Percentiles rank a stretch among this genome's conserved stretches.
These are phyloP conservation scores for Gopherus evgoodei DNA, from an alignment of 2,113 vertebrate genomes.

Conservation along the genomic window DNA sequence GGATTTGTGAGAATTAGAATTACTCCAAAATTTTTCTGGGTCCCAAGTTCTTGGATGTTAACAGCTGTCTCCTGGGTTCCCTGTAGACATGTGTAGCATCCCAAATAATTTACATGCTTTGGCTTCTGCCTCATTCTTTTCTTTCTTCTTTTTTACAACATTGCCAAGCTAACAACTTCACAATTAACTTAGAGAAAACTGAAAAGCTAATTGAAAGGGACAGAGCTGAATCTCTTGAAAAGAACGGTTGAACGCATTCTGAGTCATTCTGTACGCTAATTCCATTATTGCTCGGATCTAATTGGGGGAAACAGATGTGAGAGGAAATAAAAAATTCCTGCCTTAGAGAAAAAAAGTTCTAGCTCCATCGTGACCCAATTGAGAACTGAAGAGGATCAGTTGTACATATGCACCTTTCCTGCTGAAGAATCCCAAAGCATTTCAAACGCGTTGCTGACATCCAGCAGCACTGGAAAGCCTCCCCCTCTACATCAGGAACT, in stretches of 20 bases:
- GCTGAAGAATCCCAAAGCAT: neutral
- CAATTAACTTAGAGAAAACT: neutral
- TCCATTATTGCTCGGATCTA: neutral
- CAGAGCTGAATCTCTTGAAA: neutral
- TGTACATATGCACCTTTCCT: rapidly evolving
- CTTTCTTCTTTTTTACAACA: neutral
- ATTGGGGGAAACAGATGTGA: neutral
- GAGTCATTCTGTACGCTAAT: conserved; percentile 1
- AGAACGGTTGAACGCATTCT: neutral
- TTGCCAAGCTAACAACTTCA: neutral
- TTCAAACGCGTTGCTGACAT: neutral
- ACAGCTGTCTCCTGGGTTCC: neutral
- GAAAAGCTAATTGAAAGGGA: neutral
- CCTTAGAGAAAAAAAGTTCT: neutral
- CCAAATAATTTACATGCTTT: conserved; percentile 11
- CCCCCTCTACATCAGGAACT: neutral
- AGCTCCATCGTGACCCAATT: neutral
- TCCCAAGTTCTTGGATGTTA: neutral
- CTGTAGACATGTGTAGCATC: neutral
- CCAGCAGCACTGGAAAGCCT: neutral
- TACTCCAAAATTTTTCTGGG: neutral
- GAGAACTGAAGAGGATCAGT: neutral
- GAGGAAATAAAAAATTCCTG: neutral
- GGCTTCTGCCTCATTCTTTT: neutral
- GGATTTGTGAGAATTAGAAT: rapidly evolving